A percentile compares a stretch with the other conserved stretches of the same genome.
These are phyloP conservation scores for Ibycter americanus DNA, from an alignment of 2,797 vertebrate genomes.

Conservation along the genomic window DNA sequence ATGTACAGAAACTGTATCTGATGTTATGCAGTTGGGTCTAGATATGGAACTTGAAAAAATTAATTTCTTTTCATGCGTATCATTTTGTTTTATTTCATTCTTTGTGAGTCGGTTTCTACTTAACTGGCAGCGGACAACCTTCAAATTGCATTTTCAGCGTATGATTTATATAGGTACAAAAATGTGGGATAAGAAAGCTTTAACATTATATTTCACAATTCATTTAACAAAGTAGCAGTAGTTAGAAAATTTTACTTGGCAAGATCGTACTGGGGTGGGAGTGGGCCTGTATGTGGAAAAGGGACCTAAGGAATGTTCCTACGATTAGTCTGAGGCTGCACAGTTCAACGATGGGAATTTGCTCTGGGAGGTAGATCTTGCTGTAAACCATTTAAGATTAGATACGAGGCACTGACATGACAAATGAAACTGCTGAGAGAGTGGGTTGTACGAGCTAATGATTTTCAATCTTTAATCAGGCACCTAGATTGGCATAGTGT, in stretches of 20 bases:
- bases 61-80: neutral
- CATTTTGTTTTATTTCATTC: neutral
- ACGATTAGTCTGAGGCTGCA: constrained; percentile 6
- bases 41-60: neutral
- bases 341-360: constrained; percentile 21
- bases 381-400: constrained; percentile 21
- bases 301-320: constrained; percentile 41
- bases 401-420: constrained; percentile 54
- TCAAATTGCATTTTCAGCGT: neutral
- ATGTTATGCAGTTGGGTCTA: neutral
- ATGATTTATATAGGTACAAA: constrained; percentile 31
- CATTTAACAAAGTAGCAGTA: constrained; percentile 22
- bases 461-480: constrained; percentile 75
- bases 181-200: constrained; percentile 21
- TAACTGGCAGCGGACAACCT: neutral
- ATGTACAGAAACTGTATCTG: constrained; percentile 4
- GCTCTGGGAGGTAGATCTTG: constrained; percentile 30
- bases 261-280: neutral
- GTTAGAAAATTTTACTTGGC: constrained; percentile 48
- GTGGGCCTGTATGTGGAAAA: constrained; percentile 2
- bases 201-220: constrained; percentile 2
- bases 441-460: constrained; percentile 51
- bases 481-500: constrained; percentile 36
- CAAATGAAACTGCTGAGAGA: constrained; percentile 59
- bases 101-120: neutral